Percentiles rank a stretch among this genome's conserved stretches.
These are phyloP conservation scores for Agrotis clavis DNA, from an alignment of 2,888 invertebrate genomes.

Conservation along the genomic window DNA sequence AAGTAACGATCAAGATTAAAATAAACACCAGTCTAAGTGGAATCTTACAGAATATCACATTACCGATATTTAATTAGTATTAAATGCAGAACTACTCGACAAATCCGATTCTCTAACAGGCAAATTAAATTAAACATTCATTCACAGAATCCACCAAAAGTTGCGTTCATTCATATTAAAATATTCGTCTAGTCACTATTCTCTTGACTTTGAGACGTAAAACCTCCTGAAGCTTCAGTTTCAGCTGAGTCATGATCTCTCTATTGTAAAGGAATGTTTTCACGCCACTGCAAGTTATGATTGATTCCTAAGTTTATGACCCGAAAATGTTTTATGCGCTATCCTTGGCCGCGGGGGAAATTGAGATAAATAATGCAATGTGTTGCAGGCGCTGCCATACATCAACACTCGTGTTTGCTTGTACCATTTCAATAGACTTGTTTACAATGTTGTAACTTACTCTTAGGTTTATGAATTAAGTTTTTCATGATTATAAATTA, in stretches of 20 bases:
- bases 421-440: neutral
- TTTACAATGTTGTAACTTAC: too few species aligned
- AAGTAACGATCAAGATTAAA: too few species aligned
- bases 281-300: slow-evolving; percentile 40
- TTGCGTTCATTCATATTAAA: slow-evolving; percentile 9
- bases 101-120: neutral
- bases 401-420: neutral
- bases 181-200: slow-evolving; percentile 38
- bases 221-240: slow-evolving; percentile 14
- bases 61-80: neutral
- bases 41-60: neutral
- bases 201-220: slow-evolving; percentile 39
- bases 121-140: neutral
- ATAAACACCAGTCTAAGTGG: neutral
- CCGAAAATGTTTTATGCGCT: slow-evolving; percentile 19
- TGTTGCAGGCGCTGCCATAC: neutral
- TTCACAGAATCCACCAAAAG: slow-evolving; percentile 3
- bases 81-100: neutral
- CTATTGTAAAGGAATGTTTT: slow-evolving; percentile 47
- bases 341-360: slow-evolving; percentile 13
- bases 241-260: slow-evolving; percentile 42
- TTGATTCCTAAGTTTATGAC: slow-evolving; percentile 39
- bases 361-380: slow-evolving; percentile 26
- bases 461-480: neutral
- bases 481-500: neutral